Evolutionary conservation across 2,888 invertebrate species (phyloP).

Genomic region (Lasioglossum vierecki): DNA sequence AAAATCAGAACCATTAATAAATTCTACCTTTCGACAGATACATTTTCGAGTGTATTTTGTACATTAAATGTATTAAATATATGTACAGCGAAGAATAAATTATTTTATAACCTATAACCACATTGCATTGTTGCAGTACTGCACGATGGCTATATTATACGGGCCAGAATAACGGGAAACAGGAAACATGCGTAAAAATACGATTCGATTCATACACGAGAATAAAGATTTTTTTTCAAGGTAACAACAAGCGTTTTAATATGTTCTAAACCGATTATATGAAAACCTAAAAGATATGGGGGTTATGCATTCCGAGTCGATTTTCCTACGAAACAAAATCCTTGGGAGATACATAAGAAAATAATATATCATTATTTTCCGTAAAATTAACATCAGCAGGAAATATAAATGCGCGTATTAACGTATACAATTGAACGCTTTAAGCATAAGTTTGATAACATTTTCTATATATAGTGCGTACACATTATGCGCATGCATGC

Average conservation of each 20-base stretch:
- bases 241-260: slow-evolving; percentile 1
- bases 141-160: background rate
- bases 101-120: background rate
- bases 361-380: background rate
- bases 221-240: background rate
- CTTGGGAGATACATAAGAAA: too few relatives aligned
- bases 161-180: background rate
- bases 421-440: background rate
- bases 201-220: background rate
- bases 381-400: background rate
- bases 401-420: background rate
- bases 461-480: slow-evolving; percentile 3
- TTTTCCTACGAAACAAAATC: background rate
- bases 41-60: slow-evolving; percentile 24
- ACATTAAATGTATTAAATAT: slow-evolving; percentile 16
- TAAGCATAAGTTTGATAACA: slow-evolving; percentile 6
- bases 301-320: background rate
- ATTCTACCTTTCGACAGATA: background rate
- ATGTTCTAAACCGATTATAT: slow-evolving; percentile 2
- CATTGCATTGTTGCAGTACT: background rate
- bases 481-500: slow-evolving; percentile 6
- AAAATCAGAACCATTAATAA: slow-evolving; percentile 9
- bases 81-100: background rate
- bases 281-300: background rate
- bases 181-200: background rate